Evolutionary conservation across 2,797 vertebrate genomes (phyloP), one percentile per base, ranked within the genome.

Genomic region (Trichosurus vulpecula): DNA sequence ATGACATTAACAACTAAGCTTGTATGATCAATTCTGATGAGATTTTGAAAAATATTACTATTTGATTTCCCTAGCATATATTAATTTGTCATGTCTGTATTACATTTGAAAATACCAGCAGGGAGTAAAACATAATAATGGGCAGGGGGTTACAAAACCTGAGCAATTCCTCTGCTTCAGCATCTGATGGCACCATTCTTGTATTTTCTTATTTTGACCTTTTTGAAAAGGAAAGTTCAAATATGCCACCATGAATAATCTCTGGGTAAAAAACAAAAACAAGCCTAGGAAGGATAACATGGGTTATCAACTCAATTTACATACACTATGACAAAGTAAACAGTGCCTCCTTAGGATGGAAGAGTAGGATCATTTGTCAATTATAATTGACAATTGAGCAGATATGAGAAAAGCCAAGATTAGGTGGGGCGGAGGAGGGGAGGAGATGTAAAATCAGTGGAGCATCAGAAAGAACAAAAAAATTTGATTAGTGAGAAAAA

Each of bases 41-140:
- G 57, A 74, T 92, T 92, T 95, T 31, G 92, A 90, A 27, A 94
- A 27, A 91, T n/a, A 58, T 9, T 93, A 47, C 30, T 95, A 12
- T 57, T 95, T 94, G 52, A 57, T 90, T 10, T 51, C 52, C 53
- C 51, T 22, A 93, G 41, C 52, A 94, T 93, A n/a, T 52, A 22
- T 16, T 90, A 54, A 90, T 94, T 90, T 95, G 41, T 87, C 66
- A 92, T 94, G 55, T 58, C 57, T 4, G 19, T 47, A 41, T 29
- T 89, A 35, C 14, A 56, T 74, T 66, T 91, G 90, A 94, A 97
- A 95, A 96, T 56, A 90, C 54, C 12, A 55, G 61, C 51, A 87
- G 16, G 31, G 74, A 93, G 58, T 81, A 92, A 91, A 95, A 56
- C 0, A 4, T 54, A 74, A 66, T 14, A 16, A 93, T 89, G 53